Evolutionary conservation across 2,113 vertebrate species (phyloP), one percentile per base, ranked within the genome.

Genomic region (Hoplias malabaricus): DNA sequence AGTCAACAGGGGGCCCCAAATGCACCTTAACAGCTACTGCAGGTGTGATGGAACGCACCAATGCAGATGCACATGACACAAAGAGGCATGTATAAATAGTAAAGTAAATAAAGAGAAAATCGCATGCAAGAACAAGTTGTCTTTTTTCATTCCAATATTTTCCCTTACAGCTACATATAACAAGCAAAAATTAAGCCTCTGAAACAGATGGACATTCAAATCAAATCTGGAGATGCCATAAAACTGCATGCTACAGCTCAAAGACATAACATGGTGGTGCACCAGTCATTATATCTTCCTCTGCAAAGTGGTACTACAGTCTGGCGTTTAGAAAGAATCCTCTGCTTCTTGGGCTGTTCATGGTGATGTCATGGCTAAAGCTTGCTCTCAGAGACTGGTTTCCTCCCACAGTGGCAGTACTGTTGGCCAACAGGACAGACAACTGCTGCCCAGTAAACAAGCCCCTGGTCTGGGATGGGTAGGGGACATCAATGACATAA

Each of bases 1-100:
- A 82, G 75, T 77, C 80, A 78, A 82, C 19, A 82, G 75, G 42
- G 75, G 80, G 75, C 70, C 63, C 29, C 65, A 65, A 74, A 3
- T 25, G 70, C 23, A 36, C 29, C 50, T 65, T 73, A 69, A 34
- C 27, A 33, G 23, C 54, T 70, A n/a, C 14, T 63, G 34, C 80
- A 74, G 75, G 70, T 78, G 75, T 53, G 53, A 29, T 14, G 40
- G 33, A 68, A 29, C 36, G 36, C 69, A 75, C 31, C 56, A 23
- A 43, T 38, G 56, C 61, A 46, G 14, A 57, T 12, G 68, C 36
- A 57, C 65, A 40, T 50, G 23, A 36, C 56, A 36, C 21, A 27
- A 36, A 25, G 36, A 19, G 42, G 13, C 13, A n/a, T 67, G 42
- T 71, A 68, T 69, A 73, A 82, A 75, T 25, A 61, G 21, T 50